Conservation (phyloP, 2,113 vertebrate genomes). For the Sylvietta virens region DNA sequence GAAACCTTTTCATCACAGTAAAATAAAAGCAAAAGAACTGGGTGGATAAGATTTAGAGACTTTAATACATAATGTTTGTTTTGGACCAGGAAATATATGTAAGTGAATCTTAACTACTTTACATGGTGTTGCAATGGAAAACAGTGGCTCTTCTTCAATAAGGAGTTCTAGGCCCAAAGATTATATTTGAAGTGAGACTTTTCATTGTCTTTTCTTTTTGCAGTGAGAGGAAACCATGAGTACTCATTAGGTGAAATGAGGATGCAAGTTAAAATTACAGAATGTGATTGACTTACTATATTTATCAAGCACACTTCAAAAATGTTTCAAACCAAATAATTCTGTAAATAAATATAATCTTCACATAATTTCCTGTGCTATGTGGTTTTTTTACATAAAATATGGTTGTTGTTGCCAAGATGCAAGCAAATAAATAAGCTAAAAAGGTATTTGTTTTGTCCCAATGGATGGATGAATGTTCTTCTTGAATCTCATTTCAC, state of each 20-base stretch:
- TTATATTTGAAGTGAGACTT: slow-evolving; percentile 27
- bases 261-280: neutral
- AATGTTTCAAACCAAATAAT: neutral
- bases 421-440: neutral
- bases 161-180: neutral
- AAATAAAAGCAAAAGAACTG: neutral
- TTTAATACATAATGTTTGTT: neutral
- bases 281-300: neutral
- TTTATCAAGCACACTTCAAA: neutral
- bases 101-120: slow-evolving; percentile 34
- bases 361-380: neutral
- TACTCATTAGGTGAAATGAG: neutral
- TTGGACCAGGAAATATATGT: neutral
- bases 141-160: slow-evolving; percentile 27
- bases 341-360: neutral
- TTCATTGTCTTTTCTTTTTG: neutral
- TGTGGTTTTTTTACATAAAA: neutral
- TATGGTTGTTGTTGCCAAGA: neutral
- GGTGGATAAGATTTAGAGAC: slow-evolving; percentile 30
- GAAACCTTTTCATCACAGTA: neutral
- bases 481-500: neutral
- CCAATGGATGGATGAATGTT: neutral
- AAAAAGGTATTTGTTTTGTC: neutral
- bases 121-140: neutral
- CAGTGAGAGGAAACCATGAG: neutral